phyloP scores from a whole-genome alignment of 2,888 invertebrate species.

The Drosophila neotestacea region DNA sequence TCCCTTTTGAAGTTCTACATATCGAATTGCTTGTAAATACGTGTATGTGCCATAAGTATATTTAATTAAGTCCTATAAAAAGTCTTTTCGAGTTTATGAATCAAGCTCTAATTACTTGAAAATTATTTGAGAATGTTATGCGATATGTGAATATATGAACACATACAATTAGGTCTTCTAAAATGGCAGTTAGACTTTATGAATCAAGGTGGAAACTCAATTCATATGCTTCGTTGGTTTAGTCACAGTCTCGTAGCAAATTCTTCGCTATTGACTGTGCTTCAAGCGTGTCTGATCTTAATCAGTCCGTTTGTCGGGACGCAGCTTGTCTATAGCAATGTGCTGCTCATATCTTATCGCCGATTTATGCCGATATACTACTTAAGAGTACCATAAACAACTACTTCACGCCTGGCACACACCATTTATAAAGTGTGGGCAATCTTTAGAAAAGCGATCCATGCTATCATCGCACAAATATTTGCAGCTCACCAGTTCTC shows the following conservation, averaged over 20 bases:
- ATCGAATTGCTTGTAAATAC: constrained; percentile 2
- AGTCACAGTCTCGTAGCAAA: constrained; percentile 9
- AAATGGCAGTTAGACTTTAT: not conserved
- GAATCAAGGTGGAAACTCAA: not conserved
- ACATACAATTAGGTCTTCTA: not conserved
- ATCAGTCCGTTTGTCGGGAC: not conserved
- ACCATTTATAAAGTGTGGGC: constrained; percentile 27
- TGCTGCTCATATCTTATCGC: constrained; percentile 58
- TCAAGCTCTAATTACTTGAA: constrained; percentile 1
- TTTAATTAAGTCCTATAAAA: constrained; percentile 13
- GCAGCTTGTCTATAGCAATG: constrained; percentile 34
- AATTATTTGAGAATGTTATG: not conserved
- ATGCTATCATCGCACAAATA: constrained; percentile 57
- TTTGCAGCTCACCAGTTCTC: constrained; percentile 46
- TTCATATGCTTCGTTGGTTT: constrained; percentile 7
- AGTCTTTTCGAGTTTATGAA: not conserved
- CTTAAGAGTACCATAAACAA: constrained; percentile 26
- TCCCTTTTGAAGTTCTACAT: constrained; percentile 7
- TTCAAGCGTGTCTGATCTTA: constrained; percentile 18
- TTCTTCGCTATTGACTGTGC: constrained; percentile 4
- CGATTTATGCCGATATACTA: constrained; percentile 10
- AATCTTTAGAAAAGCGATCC: constrained; percentile 23
- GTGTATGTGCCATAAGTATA: not conserved
- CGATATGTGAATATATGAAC: not conserved
- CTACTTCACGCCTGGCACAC: constrained; percentile 16